Evolutionary conservation across 2,888 invertebrate genomes (phyloP).

Genomic region (Pediacus dermestoides): DNA sequence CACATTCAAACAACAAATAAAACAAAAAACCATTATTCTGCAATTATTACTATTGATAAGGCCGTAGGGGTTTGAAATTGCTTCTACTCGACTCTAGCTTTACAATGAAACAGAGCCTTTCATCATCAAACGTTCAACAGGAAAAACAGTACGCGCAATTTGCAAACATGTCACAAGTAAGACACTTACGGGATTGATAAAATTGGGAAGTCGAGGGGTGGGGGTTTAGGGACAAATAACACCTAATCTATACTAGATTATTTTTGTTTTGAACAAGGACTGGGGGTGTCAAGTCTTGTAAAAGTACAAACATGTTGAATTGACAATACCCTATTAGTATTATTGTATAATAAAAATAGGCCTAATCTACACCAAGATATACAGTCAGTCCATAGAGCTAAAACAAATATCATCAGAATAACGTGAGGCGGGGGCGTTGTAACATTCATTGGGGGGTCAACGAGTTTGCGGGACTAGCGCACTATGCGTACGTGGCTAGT

Average conservation of each 20-base stretch:
- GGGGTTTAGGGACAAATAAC: too few species aligned
- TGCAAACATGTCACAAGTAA: slow-evolving; percentile 16
- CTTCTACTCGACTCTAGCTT: slow-evolving; percentile 23
- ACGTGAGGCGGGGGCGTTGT: not conserved
- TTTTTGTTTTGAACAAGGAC: too few species aligned
- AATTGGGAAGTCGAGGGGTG: slow-evolving; percentile 9
- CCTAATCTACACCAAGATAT: slow-evolving; percentile 24
- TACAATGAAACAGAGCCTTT: too few species aligned
- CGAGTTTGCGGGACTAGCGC: slow-evolving; percentile 4
- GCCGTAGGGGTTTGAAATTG: slow-evolving; percentile 31
- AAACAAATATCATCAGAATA: slow-evolving; percentile 12
- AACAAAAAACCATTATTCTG: too few species aligned
- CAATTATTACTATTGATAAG: slow-evolving; percentile 8
- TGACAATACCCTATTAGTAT: too few species aligned
- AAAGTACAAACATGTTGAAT: slow-evolving; percentile 23
- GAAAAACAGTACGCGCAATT: too few species aligned
- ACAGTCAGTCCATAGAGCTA: slow-evolving; percentile 22
- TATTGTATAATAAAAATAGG: too few species aligned
- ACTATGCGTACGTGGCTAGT: slow-evolving; percentile 13
- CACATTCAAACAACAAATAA: too few species aligned
- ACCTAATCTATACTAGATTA: too few species aligned
- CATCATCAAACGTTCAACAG: too few species aligned
- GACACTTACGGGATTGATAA: slow-evolving; percentile 21
- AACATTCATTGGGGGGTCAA: not conserved
- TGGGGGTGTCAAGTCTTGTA: too few species aligned